Conservation (phyloP, 2,113 vertebrate genomes). For the Setophaga kirtlandii region DNA sequence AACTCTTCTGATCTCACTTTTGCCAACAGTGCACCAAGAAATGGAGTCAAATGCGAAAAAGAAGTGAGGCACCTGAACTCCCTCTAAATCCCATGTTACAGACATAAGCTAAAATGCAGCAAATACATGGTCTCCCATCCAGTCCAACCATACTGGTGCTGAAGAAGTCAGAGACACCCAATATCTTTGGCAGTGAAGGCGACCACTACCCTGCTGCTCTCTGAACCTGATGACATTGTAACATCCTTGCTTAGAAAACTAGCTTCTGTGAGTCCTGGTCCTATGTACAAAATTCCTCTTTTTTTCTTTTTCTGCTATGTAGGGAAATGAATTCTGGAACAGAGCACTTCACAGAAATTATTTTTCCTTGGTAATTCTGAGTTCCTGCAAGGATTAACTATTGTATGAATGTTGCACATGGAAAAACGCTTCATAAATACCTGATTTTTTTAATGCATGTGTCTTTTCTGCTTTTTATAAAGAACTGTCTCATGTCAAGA, state of each 20-base stretch:
- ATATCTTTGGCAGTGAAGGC: background rate
- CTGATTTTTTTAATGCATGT: background rate
- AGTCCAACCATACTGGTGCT: background rate
- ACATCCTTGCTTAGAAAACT: background rate
- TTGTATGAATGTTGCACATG: background rate
- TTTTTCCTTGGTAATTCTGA: background rate
- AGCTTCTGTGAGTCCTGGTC: background rate
- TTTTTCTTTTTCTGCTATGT: background rate
- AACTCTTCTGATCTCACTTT: background rate
- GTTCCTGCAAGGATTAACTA: background rate
- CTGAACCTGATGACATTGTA: background rate
- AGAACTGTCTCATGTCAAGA: background rate
- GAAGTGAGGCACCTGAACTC: background rate
- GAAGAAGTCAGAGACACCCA: background rate
- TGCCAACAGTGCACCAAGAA: background rate
- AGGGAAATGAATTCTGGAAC: background rate
- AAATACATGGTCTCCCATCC: background rate
- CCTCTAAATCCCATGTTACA: background rate
- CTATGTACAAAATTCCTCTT: background rate
- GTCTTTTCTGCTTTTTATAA: background rate
- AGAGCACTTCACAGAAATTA: background rate
- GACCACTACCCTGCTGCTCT: background rate
- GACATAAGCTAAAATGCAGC: background rate
- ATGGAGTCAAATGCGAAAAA: fast-evolving
- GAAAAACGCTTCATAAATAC: background rate